These are phyloP conservation scores for Ahaetulla prasina DNA, from an alignment of 2,113 vertebrate genomes.

Conservation along the genomic window DNA sequence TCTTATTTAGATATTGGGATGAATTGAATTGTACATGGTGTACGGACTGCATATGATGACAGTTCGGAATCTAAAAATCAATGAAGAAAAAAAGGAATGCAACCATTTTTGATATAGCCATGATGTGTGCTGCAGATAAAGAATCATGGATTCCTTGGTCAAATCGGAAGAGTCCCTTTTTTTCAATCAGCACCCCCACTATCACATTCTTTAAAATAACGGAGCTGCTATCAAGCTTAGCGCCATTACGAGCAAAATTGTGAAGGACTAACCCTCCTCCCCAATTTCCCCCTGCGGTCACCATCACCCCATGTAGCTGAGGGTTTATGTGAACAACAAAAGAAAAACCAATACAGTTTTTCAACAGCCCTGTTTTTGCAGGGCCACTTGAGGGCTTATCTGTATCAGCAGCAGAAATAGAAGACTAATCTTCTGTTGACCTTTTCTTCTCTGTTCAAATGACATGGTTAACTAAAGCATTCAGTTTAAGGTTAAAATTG, in stretches of 20 bases:
- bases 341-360: neutral
- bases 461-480: neutral
- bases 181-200: neutral
- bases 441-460: neutral
- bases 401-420: neutral
- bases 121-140: neutral
- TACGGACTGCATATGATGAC: neutral
- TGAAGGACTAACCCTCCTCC: neutral
- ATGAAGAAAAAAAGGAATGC: neutral
- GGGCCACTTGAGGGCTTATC: neutral
- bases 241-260: neutral
- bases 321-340: neutral
- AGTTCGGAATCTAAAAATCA: neutral
- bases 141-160: neutral
- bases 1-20: neutral
- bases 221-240: neutral
- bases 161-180: neutral
- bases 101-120: neutral
- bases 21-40: neutral
- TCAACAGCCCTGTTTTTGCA: neutral
- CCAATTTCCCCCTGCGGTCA: neutral
- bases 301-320: neutral
- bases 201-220: neutral
- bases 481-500: neutral
- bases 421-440: neutral